Evolutionary conservation across 2,797 vertebrate species (phyloP).

Genomic region (Sebastes dallii): DNA sequence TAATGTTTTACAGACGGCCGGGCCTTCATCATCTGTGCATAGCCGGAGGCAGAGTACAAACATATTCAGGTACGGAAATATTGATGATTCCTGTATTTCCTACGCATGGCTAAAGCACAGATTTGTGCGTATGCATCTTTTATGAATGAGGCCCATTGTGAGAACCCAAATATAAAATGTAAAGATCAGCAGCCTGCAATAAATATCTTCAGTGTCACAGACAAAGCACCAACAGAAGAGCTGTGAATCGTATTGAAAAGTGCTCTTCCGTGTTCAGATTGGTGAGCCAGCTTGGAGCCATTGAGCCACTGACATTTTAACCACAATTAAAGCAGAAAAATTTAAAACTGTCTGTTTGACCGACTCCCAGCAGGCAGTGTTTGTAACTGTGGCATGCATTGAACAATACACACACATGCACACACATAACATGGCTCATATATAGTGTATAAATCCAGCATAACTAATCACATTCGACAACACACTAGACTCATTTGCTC

Average conservation of each 20-base stretch:
- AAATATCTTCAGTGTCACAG: background rate
- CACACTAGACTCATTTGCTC: constrained; percentile 12
- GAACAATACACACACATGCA: background rate
- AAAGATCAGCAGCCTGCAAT: background rate
- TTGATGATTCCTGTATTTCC: fast-evolving
- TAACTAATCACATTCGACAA: constrained; percentile 29
- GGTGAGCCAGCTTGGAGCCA: background rate
- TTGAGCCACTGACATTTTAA: background rate
- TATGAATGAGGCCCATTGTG: background rate
- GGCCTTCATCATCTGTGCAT: background rate
- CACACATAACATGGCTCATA: background rate
- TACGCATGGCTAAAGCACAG: background rate
- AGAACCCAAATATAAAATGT: background rate
- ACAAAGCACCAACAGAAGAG: background rate
- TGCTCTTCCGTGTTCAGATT: background rate
- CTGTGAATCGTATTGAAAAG: background rate
- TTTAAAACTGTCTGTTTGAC: background rate
- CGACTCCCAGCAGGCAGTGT: background rate
- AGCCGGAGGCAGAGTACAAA: background rate
- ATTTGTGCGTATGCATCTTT: background rate
- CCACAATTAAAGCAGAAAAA: background rate
- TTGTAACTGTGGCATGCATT: background rate
- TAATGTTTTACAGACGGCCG: background rate
- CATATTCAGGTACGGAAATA: background rate
- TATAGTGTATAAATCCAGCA: constrained; percentile 11